Percentiles rank a stretch among this genome's conserved stretches.
These are phyloP conservation scores for Mionectes macconnelli DNA, from an alignment of 2,113 vertebrate genomes.

Conservation along the genomic window DNA sequence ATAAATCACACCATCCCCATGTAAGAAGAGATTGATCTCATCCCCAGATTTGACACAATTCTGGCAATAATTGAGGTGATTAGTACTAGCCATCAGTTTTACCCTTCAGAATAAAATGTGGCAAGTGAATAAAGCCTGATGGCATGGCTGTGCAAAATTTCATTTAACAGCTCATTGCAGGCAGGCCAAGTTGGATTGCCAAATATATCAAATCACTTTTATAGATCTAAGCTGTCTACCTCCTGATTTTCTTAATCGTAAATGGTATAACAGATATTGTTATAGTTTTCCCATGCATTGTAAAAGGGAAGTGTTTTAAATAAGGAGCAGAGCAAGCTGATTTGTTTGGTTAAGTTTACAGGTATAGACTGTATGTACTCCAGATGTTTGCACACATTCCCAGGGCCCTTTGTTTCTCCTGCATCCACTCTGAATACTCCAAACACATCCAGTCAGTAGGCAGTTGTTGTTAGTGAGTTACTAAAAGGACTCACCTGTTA, in stretches of 20 bases:
- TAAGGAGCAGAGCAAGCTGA: slow-evolving; percentile 66
- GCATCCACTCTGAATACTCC: slow-evolving; percentile 8
- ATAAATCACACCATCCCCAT: not conserved
- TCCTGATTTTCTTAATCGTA: slow-evolving; percentile 71
- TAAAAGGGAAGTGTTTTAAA: slow-evolving; percentile 76
- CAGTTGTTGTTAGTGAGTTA: slow-evolving; percentile 15
- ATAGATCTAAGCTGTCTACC: slow-evolving; percentile 72
- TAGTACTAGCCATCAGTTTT: slow-evolving; percentile 30
- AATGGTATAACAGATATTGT: slow-evolving; percentile 64
- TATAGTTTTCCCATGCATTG: slow-evolving; percentile 57
- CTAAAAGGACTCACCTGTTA: slow-evolving; percentile 41
- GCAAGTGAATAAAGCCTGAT: slow-evolving; percentile 47
- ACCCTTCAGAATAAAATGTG: slow-evolving; percentile 51
- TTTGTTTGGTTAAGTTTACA: slow-evolving; percentile 74
- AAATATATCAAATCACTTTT: slow-evolving; percentile 68
- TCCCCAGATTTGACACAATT: not conserved
- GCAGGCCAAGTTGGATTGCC: slow-evolving; percentile 39
- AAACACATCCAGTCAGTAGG: not conserved
- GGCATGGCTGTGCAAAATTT: slow-evolving; percentile 63
- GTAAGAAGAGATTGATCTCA: not conserved
- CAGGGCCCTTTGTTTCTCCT: slow-evolving; percentile 31
- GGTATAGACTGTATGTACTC: slow-evolving; percentile 65
- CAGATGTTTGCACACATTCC: slow-evolving; percentile 68
- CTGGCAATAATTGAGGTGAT: not conserved
- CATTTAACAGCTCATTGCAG: slow-evolving; percentile 69